phyloP scores from a whole-genome alignment of 2,797 vertebrate genomes.

The Eutrigla gurnardus region DNA sequence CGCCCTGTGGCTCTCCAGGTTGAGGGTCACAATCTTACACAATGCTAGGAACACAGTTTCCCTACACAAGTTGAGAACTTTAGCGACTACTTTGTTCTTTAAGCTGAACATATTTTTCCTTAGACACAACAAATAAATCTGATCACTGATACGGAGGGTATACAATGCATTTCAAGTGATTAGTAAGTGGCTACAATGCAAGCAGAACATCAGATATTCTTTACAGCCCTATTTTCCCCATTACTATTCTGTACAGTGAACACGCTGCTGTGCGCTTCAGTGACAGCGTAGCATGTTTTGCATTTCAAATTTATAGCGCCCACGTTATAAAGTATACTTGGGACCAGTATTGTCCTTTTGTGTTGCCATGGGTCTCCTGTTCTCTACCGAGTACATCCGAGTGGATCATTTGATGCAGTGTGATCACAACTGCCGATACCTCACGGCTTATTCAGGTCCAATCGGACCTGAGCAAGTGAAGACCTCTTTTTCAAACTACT shows the following conservation, averaged over 20 bases:
- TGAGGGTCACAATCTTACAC: conserved; percentile 45
- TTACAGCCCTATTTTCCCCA: not conserved
- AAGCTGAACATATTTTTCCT: not conserved
- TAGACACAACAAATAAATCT: not conserved
- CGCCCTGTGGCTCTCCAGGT: conserved; percentile 49
- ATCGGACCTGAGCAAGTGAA: not conserved
- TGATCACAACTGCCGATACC: no score
- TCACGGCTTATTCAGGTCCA: no score
- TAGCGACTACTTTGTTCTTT: not conserved
- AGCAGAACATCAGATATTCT: conserved; percentile 62
- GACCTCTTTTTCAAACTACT: not conserved
- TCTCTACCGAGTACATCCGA: not conserved
- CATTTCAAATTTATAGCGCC: conserved; percentile 17
- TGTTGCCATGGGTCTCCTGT: no score
- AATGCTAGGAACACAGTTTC: conserved; percentile 25
- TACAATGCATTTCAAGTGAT: conserved; percentile 61
- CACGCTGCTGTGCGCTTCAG: not conserved
- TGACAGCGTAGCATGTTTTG: not conserved
- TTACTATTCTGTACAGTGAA: not conserved
- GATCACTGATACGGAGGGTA: conserved; percentile 40
- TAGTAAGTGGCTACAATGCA: conserved; percentile 76
- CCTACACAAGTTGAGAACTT: conserved; percentile 5
- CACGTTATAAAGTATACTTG: not conserved
- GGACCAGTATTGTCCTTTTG: no score
- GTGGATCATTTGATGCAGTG: no score